These are phyloP conservation scores for Crematogaster levior DNA, from an alignment of 2,888 invertebrate genomes.

Conservation along the genomic window DNA sequence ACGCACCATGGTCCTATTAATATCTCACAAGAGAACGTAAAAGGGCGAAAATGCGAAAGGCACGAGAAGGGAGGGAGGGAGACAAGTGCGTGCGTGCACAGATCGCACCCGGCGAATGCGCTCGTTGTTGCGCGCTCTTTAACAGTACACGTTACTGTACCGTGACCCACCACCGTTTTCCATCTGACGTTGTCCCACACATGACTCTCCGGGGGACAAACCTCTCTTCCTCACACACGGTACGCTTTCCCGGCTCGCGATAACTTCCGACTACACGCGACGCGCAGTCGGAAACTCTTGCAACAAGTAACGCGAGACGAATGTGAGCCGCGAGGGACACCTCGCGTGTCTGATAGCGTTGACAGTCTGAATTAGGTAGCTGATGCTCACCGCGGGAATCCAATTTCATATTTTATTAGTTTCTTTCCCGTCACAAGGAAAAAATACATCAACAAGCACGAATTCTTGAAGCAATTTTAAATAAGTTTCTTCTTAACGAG, in stretches of 20 bases:
- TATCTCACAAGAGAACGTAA: conserved; percentile 64
- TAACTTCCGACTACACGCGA: conserved; percentile 45
- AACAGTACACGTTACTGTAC: conserved; percentile 83
- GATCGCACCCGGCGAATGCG: conserved; percentile 60
- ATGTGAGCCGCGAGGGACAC: conserved; percentile 17
- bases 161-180: conserved; percentile 78
- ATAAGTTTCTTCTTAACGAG: neutral
- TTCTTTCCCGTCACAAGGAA: neutral
- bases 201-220: conserved; percentile 40
- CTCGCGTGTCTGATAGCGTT: neutral
- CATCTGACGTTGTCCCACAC: conserved; percentile 73
- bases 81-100: conserved; percentile 40
- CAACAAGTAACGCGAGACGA: conserved; percentile 51
- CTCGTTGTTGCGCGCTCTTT: conserved; percentile 68
- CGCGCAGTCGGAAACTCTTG: conserved; percentile 46
- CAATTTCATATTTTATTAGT: conserved; percentile 26
- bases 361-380: conserved; percentile 9
- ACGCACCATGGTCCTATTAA: conserved; percentile 65
- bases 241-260: conserved; percentile 19
- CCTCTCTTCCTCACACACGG: conserved; percentile 35
- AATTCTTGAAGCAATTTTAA: neutral
- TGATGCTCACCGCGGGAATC: neutral
- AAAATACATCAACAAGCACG: neutral
- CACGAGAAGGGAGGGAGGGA: neutral
- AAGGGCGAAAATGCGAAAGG: conserved; percentile 41